Evolutionary conservation across 2,113 vertebrate species (phyloP).

Genomic region (Pithys albifrons): DNA sequence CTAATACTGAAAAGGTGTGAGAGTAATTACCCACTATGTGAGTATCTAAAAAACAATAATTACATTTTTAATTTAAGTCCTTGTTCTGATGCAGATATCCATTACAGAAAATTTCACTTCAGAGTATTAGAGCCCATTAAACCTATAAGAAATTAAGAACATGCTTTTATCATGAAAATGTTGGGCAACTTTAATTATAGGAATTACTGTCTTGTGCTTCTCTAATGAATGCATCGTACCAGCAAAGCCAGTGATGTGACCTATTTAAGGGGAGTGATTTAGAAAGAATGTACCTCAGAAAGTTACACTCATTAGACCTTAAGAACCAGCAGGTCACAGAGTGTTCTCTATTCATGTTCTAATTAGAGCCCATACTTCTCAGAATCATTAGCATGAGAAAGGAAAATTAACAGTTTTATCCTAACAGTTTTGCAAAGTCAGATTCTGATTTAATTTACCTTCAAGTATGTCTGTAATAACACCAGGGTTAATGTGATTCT

Average conservation of each 20-base stretch:
- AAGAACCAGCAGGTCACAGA: conserved; percentile 29
- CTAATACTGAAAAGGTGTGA: not conserved
- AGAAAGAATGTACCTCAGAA: not conserved
- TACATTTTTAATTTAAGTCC: conserved; percentile 3
- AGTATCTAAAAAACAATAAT: conserved; percentile 13
- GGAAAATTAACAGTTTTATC: not conserved
- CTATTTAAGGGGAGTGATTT: conserved; percentile 16
- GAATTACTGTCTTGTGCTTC: not conserved
- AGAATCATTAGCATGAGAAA: not conserved
- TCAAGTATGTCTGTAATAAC: not conserved
- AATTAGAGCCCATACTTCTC: conserved; percentile 32
- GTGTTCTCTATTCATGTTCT: conserved; percentile 39
- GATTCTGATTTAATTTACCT: conserved; percentile 13
- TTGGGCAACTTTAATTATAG: conserved; percentile 3
- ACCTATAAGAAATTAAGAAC: not conserved
- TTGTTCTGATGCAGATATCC: not conserved
- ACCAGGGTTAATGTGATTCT: not conserved
- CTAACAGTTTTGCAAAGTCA: not conserved
- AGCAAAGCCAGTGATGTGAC: not conserved
- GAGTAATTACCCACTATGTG: not conserved
- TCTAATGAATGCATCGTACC: not conserved
- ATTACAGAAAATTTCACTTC: not conserved
- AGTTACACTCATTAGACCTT: conserved; percentile 5
- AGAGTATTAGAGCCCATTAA: not conserved
- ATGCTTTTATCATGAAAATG: not conserved